phyloP scores from a whole-genome alignment of 2,113 vertebrate species.

The Perognathus longimembris region DNA sequence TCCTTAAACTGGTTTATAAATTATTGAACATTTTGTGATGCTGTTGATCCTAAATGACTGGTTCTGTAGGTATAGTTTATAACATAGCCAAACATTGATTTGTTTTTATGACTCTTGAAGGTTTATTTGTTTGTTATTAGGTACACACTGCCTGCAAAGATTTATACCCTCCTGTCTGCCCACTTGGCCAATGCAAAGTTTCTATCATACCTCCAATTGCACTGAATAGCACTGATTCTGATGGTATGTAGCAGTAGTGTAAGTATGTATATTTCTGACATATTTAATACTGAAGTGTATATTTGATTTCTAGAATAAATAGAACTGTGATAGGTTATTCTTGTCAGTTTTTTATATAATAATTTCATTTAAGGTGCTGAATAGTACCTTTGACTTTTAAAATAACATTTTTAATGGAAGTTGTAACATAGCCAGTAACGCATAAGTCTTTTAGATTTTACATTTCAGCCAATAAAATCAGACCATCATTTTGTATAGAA shows the following conservation, averaged over 20 bases:
- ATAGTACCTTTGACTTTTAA: constrained; percentile 29
- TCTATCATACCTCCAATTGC: constrained; percentile 98
- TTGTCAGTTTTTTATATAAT: constrained; percentile 54
- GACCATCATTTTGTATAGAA: constrained; percentile 21
- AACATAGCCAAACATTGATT: not conserved
- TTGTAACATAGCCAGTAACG: not conserved
- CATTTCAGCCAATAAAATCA: not conserved
- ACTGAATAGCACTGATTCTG: constrained; percentile 99
- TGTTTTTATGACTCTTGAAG: constrained; percentile 53
- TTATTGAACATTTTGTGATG: constrained; percentile 21
- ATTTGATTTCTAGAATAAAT: constrained; percentile 41
- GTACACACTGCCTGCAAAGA: constrained; percentile 99
- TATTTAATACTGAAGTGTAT: constrained; percentile 24
- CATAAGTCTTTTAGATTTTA: constrained; percentile 14
- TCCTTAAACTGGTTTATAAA: not conserved
- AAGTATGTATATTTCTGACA: constrained; percentile 49
- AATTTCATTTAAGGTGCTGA: constrained; percentile 65
- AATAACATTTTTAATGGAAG: constrained; percentile 31
- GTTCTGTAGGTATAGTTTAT: not conserved
- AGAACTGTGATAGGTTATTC: constrained; percentile 60
- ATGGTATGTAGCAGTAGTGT: constrained; percentile 90
- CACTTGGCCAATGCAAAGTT: constrained; percentile 98
- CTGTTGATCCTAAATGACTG: not conserved
- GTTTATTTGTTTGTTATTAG: constrained; percentile 85
- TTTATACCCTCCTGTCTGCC: constrained; percentile 95